Base-by-base conservation (phyloP, 2,888 invertebrate species). In the Leucania comma region DNA sequence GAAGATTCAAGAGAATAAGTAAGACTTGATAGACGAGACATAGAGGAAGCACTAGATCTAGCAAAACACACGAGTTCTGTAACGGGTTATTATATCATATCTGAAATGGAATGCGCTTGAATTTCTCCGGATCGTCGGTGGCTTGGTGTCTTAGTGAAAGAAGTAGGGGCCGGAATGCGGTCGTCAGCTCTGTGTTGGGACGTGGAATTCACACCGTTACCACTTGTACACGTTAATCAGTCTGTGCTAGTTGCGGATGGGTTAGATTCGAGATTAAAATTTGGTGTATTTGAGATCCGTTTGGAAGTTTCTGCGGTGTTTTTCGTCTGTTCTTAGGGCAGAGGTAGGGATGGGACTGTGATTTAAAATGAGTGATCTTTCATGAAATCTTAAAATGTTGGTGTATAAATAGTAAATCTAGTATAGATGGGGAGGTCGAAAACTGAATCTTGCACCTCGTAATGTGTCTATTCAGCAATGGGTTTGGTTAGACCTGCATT, bases 131-230 rank as follows among this genome's bases (percentile, higher is more conserved):
- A 78, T 86, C 82, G 82, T 72, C 83, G 84, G 81, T 83, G 73
- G 79, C 78, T 61, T 74, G 83, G 81, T 83, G 73, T 78, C 78
- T 63, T 75, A 83, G 87, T 86, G 90, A 90, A 91, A 91, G 89
- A 90, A 89, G 83, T 82, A 77, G 85, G 70, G 72, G 69, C 65
- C 66, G 89, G 90, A 91, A 92, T 91, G 92, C 89, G 90, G 90
- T 86, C 90, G 89, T 80, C 66, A 67, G 80, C 77, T 86, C 79
- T 74, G 70, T 75, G 70, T 76, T 69, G 72, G 64, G 83, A 84
- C 80, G 85, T 84, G 84, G 87, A 87, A 85, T 88, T 81, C 67
- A 78, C 72, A 82, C 75, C 81, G 68, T 74, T 88, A 89, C 87
- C 77, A 86, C 70, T 69, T 53, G 82, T 82, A 84, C 85, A 84